Conservation (phyloP, 35 echinoderm and acorn worm genomes). For the Chiridota heheva region DNA sequence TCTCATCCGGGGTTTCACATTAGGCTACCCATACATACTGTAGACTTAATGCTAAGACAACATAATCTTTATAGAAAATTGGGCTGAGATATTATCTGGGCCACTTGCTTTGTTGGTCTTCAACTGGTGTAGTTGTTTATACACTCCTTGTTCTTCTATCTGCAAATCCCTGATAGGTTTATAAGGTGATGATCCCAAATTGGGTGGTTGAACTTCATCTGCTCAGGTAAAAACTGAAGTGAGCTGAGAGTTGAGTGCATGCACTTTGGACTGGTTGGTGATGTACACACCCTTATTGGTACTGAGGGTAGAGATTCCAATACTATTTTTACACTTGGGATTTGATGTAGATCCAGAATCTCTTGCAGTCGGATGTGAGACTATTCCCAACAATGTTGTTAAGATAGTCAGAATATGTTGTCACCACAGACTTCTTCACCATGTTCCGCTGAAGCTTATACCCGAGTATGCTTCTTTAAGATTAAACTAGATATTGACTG, state of each 20-base stretch:
- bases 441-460: slow-evolving; percentile 8
- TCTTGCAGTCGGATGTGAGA: slow-evolving; percentile 26
- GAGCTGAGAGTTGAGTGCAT: slow-evolving; percentile 27
- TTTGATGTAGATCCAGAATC: slow-evolving; percentile 56
- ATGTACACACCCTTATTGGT: not conserved
- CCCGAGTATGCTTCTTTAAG: not conserved
- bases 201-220: not conserved
- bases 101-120: slow-evolving; percentile 39
- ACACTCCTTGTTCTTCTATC: slow-evolving; percentile 8
- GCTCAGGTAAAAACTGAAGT: slow-evolving; percentile 32
- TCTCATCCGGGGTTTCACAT: no score
- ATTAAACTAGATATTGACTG: no score
- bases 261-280: not conserved
- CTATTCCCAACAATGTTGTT: slow-evolving; percentile 5
- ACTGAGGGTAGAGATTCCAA: slow-evolving; percentile 6
- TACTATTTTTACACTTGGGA: slow-evolving; percentile 5
- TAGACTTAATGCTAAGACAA: no score
- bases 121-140: slow-evolving; percentile 10
- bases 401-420: not conserved
- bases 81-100: slow-evolving; percentile 33
- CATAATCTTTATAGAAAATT: no score
- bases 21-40: no score
- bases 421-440: not conserved
- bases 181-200: not conserved
- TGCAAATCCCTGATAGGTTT: not conserved